These are phyloP conservation scores for Centropus unirufus DNA, from an alignment of 2,113 vertebrate species.

Conservation along the genomic window DNA sequence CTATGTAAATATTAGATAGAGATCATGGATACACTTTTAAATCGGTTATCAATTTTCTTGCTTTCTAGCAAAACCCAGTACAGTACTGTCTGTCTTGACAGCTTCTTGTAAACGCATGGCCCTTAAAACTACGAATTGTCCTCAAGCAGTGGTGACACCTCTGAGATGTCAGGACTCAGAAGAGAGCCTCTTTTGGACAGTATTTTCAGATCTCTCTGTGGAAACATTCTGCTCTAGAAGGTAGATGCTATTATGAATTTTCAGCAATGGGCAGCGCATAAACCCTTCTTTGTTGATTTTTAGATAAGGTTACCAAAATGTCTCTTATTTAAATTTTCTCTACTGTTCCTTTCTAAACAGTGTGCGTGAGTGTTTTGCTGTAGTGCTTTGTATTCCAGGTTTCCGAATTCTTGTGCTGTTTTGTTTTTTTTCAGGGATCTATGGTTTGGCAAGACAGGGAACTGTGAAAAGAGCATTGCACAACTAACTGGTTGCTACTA, in stretches of 20 bases:
- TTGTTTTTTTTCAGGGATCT: background rate
- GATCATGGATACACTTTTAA: slow-evolving; percentile 6
- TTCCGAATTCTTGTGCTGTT: background rate
- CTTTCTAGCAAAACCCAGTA: background rate
- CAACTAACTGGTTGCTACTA: background rate
- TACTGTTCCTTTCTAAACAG: background rate
- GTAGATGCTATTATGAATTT: background rate
- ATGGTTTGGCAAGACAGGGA: background rate
- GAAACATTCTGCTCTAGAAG: background rate
- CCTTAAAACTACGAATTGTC: background rate
- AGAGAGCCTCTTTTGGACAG: background rate
- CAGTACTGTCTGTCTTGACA: background rate
- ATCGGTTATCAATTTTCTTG: background rate
- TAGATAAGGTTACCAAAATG: background rate
- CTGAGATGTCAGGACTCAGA: background rate
- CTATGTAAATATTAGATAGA: slow-evolving; percentile 41
- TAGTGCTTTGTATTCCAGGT: background rate
- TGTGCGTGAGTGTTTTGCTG: background rate
- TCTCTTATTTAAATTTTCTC: background rate
- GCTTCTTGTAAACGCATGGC: background rate
- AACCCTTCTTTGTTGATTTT: background rate
- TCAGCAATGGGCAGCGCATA: background rate
- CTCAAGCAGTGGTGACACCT: background rate
- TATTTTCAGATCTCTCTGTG: background rate
- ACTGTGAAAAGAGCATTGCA: background rate